These are phyloP conservation scores for Brachionus calyciflorus DNA, from an alignment of 1,140 invertebrate species.

Conservation along the genomic window DNA sequence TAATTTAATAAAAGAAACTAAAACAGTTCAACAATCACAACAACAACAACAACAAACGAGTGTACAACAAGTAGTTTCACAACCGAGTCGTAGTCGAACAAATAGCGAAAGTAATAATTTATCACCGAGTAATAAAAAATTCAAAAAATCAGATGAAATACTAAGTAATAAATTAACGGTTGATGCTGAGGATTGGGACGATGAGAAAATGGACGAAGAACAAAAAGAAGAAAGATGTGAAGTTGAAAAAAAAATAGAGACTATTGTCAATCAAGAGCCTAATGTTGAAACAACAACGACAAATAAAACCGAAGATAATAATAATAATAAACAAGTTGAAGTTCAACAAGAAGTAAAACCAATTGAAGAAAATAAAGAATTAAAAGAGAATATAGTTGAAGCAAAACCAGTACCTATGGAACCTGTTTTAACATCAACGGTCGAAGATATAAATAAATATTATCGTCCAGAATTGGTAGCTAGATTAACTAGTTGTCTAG, in stretches of 20 bases:
- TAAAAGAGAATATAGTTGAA: constrained; percentile 13
- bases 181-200: background rate
- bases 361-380: background rate
- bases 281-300: background rate
- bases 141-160: constrained; percentile 15
- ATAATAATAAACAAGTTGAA: background rate
- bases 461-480: constrained; percentile 1
- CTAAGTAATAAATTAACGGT: background rate
- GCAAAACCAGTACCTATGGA: background rate
- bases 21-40: background rate
- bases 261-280: background rate
- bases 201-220: background rate
- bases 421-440: constrained; percentile 13
- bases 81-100: background rate
- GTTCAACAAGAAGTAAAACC: background rate
- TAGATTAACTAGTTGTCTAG: background rate
- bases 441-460: constrained; percentile 38
- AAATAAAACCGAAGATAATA: background rate
- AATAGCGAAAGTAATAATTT: background rate
- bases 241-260: too few relatives aligned
- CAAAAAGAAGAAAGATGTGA: background rate
- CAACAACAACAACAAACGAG: background rate
- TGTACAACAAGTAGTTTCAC: background rate
- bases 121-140: constrained; percentile 1
- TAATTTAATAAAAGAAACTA: background rate